Evolutionary conservation across 2,888 invertebrate genomes (phyloP).

Genomic region (Polietes domitor): DNA sequence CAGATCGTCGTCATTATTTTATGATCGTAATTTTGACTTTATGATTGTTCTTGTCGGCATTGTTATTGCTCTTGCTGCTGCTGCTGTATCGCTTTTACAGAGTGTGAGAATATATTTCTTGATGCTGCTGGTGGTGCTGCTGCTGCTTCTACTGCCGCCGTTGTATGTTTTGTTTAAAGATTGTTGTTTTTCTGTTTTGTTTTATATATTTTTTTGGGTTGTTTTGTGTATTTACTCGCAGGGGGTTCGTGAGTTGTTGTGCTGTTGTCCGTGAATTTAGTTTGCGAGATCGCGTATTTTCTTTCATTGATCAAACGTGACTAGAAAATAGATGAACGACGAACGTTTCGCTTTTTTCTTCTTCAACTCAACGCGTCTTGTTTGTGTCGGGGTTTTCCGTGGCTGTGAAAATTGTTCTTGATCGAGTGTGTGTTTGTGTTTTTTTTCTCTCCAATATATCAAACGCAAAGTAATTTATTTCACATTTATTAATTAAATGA

Average conservation of each 20-base stretch:
- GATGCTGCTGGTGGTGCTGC: not conserved
- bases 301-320: slow-evolving; percentile 29
- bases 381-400: no score
- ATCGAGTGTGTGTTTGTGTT: not conserved
- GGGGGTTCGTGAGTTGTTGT: slow-evolving; percentile 63
- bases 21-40: slow-evolving; percentile 32
- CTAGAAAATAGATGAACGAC: slow-evolving; percentile 12
- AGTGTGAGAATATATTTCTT: slow-evolving; percentile 37
- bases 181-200: not conserved
- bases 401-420: not conserved
- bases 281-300: slow-evolving; percentile 57
- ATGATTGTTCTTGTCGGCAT: not conserved
- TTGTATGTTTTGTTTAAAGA: slow-evolving; percentile 42
- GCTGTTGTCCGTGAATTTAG: slow-evolving; percentile 64
- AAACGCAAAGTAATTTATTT: not conserved
- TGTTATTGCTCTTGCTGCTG: not conserved
- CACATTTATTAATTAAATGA: no score
- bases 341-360: not conserved
- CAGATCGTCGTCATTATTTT: slow-evolving; percentile 19
- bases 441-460: not conserved
- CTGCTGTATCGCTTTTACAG: not conserved
- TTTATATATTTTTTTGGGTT: slow-evolving; percentile 6
- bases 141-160: no score
- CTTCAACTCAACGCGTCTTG: no score
- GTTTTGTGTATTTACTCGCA: slow-evolving; percentile 45